Evolutionary conservation across 2,113 vertebrate species (phyloP).

Genomic region (Engystomops pustulosus): DNA sequence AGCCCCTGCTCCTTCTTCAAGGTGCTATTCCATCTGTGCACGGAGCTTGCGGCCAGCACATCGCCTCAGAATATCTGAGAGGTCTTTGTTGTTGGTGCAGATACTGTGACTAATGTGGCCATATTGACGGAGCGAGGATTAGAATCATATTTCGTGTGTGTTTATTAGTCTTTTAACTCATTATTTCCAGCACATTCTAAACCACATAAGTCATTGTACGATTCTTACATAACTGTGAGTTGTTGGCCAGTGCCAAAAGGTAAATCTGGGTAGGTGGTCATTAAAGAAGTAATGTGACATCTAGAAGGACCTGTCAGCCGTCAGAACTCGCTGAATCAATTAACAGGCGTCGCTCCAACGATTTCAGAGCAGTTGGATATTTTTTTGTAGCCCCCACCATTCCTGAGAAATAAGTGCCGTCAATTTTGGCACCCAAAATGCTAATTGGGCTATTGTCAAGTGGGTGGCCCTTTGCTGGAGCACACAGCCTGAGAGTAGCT

Average conservation of each 20-base stretch:
- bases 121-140: constrained; percentile 67
- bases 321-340: too few relatives aligned
- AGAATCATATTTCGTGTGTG: constrained; percentile 64
- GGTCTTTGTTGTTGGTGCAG: constrained; percentile 67
- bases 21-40: constrained; percentile 12
- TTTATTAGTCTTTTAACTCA: constrained; percentile 58
- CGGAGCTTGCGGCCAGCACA: neutral
- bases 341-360: too few relatives aligned
- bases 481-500: too few relatives aligned
- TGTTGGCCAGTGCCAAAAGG: neutral
- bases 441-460: too few relatives aligned
- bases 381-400: too few relatives aligned
- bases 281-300: too few relatives aligned
- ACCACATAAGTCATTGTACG: neutral
- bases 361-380: too few relatives aligned
- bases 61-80: constrained; percentile 48
- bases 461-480: too few relatives aligned
- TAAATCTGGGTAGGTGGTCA: neutral
- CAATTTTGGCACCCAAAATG: too few relatives aligned
- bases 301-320: too few relatives aligned
- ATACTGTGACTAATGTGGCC: constrained; percentile 68
- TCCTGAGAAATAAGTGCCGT: too few relatives aligned
- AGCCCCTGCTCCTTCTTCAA: constrained; percentile 2
- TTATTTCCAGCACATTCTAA: neutral
- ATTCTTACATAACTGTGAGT: too few relatives aligned